phyloP scores from a whole-genome alignment of 2,888 invertebrate species.

The Digitonthophagus gazella region DNA sequence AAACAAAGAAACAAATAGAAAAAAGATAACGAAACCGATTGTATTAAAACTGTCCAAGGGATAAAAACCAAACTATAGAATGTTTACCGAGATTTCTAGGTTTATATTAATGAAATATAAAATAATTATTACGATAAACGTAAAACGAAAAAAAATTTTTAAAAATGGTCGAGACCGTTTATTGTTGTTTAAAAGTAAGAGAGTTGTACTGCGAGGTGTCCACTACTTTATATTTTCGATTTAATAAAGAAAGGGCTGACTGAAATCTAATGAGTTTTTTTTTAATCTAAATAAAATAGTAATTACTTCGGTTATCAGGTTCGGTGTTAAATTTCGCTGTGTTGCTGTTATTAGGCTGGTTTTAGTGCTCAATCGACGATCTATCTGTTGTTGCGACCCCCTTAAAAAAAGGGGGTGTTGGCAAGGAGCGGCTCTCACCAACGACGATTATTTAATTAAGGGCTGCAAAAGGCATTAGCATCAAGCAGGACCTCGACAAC shows the following conservation, averaged over 20 bases:
- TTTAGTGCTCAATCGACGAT: too few relatives aligned
- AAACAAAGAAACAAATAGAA: neutral
- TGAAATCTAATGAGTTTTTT: conserved; percentile 39
- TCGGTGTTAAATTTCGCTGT: too few relatives aligned
- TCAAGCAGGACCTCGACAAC: too few relatives aligned
- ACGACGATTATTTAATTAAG: too few relatives aligned
- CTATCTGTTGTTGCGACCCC: too few relatives aligned
- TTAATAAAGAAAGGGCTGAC: conserved; percentile 47
- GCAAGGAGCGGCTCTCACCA: too few relatives aligned
- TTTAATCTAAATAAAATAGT: neutral
- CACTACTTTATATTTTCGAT: conserved; percentile 51
- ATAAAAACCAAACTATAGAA: conserved; percentile 33
- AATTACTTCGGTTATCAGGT: neutral
- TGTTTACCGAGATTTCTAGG: conserved; percentile 44
- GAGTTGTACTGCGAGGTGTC: conserved; percentile 39
- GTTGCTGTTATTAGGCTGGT: too few relatives aligned
- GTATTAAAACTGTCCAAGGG: conserved; percentile 30
- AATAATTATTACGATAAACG: neutral
- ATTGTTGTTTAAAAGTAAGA: too few relatives aligned
- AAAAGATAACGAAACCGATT: conserved; percentile 22
- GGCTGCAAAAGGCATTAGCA: too few relatives aligned
- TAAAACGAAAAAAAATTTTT: neutral
- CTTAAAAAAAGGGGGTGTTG: too few relatives aligned
- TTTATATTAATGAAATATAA: conserved; percentile 46
- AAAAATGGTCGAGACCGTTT: too few relatives aligned